Evolutionary conservation across 2,113 vertebrate genomes (phyloP).

Genomic region (Riparia riparia): DNA sequence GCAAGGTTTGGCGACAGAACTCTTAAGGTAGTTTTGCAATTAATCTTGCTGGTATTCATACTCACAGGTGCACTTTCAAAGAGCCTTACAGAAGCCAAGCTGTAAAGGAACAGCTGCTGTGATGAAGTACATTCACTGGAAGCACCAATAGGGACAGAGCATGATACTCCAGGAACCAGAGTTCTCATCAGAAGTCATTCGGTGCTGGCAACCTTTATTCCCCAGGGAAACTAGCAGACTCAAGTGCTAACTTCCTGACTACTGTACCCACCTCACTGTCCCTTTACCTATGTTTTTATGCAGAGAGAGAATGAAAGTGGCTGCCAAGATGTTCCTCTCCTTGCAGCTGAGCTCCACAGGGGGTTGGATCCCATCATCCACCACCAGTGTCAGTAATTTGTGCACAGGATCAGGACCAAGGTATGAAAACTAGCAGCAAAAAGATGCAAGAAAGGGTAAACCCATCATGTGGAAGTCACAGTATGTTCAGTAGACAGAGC

Average conservation of each 20-base stretch:
- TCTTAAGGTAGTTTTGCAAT: neutral
- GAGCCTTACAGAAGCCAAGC: neutral
- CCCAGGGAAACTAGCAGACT: neutral
- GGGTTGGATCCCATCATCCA: constrained; percentile 97
- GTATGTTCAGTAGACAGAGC: neutral
- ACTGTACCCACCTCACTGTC: neutral
- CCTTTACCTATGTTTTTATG: constrained; percentile 96
- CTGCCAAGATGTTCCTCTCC: constrained; percentile 97
- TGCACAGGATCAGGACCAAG: constrained; percentile 94
- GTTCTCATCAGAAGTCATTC: constrained; percentile 4
- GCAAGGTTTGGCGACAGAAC: neutral
- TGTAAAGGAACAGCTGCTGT: neutral
- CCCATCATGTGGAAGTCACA: constrained; percentile 41
- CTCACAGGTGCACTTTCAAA: neutral
- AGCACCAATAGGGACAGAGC: neutral
- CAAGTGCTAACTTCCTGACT: constrained; percentile 13
- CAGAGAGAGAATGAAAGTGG: constrained; percentile 96
- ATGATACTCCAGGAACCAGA: neutral
- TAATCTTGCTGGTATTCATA: neutral
- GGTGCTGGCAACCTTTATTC: neutral
- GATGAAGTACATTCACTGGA: neutral
- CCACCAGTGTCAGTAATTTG: constrained; percentile 92
- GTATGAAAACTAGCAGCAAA: constrained; percentile 89
- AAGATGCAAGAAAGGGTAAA: constrained; percentile 62
- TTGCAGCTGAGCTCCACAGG: constrained; percentile 98